A percentile compares a stretch with the other conserved stretches of the same genome.
Conservation (phyloP, 1,140 invertebrate species). For the Mylabris phalerata region DNA sequence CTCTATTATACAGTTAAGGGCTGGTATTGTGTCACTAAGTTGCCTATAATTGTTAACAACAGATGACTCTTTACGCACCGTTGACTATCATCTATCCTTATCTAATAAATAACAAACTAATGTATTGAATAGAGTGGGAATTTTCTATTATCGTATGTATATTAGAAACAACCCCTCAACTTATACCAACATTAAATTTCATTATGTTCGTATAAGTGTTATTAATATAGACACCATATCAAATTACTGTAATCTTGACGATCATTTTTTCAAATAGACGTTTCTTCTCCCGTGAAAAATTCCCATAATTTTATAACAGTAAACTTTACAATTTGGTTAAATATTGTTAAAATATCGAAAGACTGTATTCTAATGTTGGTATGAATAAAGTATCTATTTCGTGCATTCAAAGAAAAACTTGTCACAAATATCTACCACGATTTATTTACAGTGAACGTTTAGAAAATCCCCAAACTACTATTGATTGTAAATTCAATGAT, state of each 20-base stretch:
- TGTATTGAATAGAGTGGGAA: neutral
- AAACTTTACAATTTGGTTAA: too few species aligned
- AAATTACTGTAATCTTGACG: neutral
- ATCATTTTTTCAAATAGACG: neutral
- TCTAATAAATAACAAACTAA: neutral
- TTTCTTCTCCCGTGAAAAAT: too few species aligned
- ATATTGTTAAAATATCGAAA: neutral
- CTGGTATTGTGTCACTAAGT: slow-evolving; percentile 39
- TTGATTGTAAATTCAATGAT: neutral
- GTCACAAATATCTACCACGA: slow-evolving; percentile 17
- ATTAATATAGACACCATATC: neutral
- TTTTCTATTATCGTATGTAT: neutral
- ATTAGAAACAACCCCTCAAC: neutral
- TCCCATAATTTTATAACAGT: too few species aligned
- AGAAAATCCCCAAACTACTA: neutral
- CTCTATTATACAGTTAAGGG: slow-evolving; percentile 34
- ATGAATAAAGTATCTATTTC: slow-evolving; percentile 14
- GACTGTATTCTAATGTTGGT: slow-evolving; percentile 3
- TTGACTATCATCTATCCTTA: slow-evolving; percentile 18
- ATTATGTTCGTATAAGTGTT: neutral
- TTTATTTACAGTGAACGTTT: slow-evolving; percentile 21
- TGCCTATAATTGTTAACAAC: slow-evolving; percentile 42
- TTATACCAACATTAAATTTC: slow-evolving; percentile 8
- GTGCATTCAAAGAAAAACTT: slow-evolving; percentile 1
- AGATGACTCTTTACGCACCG: slow-evolving; percentile 36